A percentile compares a stretch with the other conserved stretches of the same genome.
phyloP scores from a whole-genome alignment of 2,888 invertebrate species.

The Andrena bucephala region DNA sequence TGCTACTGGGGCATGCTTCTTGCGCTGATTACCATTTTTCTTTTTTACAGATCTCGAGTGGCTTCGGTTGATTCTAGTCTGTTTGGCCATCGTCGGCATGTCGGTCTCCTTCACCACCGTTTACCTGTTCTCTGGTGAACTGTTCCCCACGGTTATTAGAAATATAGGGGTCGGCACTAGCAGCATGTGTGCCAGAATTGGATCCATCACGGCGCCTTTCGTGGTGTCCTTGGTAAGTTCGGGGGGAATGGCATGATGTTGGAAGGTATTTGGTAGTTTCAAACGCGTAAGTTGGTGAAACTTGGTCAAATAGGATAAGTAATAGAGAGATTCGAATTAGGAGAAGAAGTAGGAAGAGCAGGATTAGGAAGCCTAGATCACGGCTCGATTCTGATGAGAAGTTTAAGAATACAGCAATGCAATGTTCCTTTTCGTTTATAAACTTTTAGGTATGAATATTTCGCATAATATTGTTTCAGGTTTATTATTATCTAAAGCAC shows the following conservation, averaged over 20 bases:
- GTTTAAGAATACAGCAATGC: too few species aligned
- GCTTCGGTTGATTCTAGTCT: constrained; percentile 89
- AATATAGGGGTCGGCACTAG: constrained; percentile 95
- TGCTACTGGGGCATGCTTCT: background rate
- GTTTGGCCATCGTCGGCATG: constrained; percentile 92
- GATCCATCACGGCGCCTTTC: constrained; percentile 94
- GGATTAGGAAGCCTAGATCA: too few species aligned
- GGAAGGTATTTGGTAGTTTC: background rate
- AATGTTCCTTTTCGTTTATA: too few species aligned
- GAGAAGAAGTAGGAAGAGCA: too few species aligned
- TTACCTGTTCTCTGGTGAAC: constrained; percentile 94
- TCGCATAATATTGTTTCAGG: too few species aligned
- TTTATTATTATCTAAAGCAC: too few species aligned
- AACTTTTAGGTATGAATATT: too few species aligned
- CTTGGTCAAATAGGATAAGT: background rate
- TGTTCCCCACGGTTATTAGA: constrained; percentile 95
- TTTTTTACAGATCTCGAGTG: constrained; percentile 84
- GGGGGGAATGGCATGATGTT: background rate
- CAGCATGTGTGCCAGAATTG: constrained; percentile 94
- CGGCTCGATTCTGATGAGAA: too few species aligned
- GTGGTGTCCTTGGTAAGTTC: constrained; percentile 88
- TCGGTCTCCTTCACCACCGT: constrained; percentile 94
- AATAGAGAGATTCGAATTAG: background rate
- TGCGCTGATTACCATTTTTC: background rate
- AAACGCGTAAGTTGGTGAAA: background rate